These are phyloP conservation scores for Hylaeus anthracinus DNA, from an alignment of 1,140 invertebrate species.

Conservation along the genomic window DNA sequence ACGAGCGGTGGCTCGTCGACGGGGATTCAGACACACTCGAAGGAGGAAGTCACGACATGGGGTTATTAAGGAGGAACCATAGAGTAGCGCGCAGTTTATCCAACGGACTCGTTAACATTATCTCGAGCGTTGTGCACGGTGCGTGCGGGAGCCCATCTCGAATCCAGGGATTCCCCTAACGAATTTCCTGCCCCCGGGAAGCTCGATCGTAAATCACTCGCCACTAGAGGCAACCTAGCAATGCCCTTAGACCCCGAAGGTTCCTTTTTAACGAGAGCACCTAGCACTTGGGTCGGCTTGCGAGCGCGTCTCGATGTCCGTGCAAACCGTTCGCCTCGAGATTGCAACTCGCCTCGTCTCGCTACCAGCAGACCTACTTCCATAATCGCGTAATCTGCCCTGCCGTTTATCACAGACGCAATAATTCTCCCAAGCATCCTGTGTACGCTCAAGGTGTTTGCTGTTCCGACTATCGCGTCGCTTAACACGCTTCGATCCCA, in stretches of 20 bases:
- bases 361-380: constrained; percentile 39
- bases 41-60: constrained; percentile 59
- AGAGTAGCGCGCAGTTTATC: constrained; percentile 50
- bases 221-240: constrained; percentile 53
- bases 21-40: constrained; percentile 21
- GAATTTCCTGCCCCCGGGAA: constrained; percentile 69
- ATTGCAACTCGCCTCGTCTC: constrained; percentile 9
- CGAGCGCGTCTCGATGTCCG: constrained; percentile 44
- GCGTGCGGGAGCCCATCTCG: constrained; percentile 67
- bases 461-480: constrained; percentile 14
- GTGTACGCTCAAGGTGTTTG: constrained; percentile 33
- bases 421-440: constrained; percentile 30
- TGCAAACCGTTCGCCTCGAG: constrained; percentile 31
- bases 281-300: neutral
- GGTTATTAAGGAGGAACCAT: constrained; percentile 60
- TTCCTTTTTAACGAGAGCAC: constrained; percentile 63
- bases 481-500: constrained; percentile 25
- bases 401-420: constrained; percentile 45
- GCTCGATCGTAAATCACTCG: constrained; percentile 67
- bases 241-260: constrained; percentile 52
- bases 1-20: constrained; percentile 26
- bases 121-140: constrained; percentile 55
- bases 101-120: constrained; percentile 67
- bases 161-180: constrained; percentile 69
- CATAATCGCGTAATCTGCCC: constrained; percentile 52